Evolutionary conservation across 1,140 invertebrate genomes (phyloP), one percentile per base, ranked within the genome.

Genomic region (Colletes gigas): DNA sequence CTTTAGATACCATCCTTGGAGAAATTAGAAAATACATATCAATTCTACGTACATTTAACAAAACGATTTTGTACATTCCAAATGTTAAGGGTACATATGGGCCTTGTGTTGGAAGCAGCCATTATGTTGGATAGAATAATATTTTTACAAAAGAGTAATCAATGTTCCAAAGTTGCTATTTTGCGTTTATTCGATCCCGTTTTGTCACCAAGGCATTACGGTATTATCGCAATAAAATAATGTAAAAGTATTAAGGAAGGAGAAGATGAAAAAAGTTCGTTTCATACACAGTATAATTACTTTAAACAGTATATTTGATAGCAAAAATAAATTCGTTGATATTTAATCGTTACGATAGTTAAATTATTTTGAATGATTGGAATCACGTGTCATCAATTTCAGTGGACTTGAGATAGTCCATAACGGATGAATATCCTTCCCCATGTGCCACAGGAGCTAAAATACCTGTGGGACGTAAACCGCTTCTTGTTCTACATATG

Each of bases 41-140:
- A 92, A 7, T 89, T 89, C 10, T 92, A 95, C 84, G 76, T 93
- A 80, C 52, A 86, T 63, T 89, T 94, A 15, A 94, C 95, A 91
- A 94, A 95, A 90, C 95, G 96, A 90, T 94, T 98, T 30, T 94
- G 97, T 78, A 90, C 96, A 19, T 98, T 98, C 91, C 98, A 98
- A 94, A 95, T 97, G 41, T 85, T 98, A 41, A 95, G 98, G 84
- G 94, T 97, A 88, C 94, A 96, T 80, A 93, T 98, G 77, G 97
- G 97, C 15, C 97, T 97, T 39, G 94, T 98, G 12, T 93, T 99
- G 54, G 98, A 99, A 93, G 95, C 95, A 83, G 92, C 98, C 1
- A 96, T 99, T 84, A 93, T 98, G 65, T 92, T 98, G 21, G 98
- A 99, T 93, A 95, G 97, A 89, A 90, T 97, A 41, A 91, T 98